These are phyloP conservation scores for Dendroctonus valens DNA, from an alignment of 1,140 invertebrate species.

Conservation along the genomic window DNA sequence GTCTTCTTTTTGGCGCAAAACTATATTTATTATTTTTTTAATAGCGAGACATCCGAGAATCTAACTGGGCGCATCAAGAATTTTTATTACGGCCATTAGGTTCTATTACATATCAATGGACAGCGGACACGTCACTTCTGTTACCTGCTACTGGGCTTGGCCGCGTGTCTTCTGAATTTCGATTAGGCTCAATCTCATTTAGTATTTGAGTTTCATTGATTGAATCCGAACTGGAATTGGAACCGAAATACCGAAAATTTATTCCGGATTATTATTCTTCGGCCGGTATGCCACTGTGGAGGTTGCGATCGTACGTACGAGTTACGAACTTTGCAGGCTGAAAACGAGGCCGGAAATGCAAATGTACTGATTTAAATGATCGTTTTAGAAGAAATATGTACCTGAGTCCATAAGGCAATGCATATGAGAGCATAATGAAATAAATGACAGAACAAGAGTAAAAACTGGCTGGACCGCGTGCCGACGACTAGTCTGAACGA, in stretches of 20 bases:
- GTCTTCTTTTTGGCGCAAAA: too few species aligned
- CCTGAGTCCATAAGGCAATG: slow-evolving; percentile 23
- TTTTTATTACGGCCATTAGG: too few species aligned
- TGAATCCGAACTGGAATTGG: too few species aligned
- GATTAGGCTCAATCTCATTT: not conserved
- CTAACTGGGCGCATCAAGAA: too few species aligned
- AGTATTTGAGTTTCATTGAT: too few species aligned
- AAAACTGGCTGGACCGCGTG: slow-evolving; percentile 29
- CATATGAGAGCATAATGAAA: slow-evolving; percentile 17
- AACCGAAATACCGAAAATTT: too few species aligned
- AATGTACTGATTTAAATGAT: slow-evolving; percentile 23
- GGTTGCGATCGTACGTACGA: not conserved
- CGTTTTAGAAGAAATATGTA: slow-evolving; percentile 21
- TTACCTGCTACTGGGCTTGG: slow-evolving; percentile 4
- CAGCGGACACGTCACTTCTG: slow-evolving; percentile 1
- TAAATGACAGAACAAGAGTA: slow-evolving; percentile 32
- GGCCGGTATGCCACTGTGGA: not conserved
- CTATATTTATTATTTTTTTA: too few species aligned
- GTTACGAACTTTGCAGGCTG: not conserved
- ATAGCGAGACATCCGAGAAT: too few species aligned
- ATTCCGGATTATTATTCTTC: not conserved
- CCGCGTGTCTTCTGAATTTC: not conserved
- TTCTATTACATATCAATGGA: slow-evolving; percentile 3
- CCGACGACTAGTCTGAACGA: slow-evolving; percentile 20
- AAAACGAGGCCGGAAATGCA: slow-evolving; percentile 22